Percentiles rank a stretch among this genome's conserved stretches.
Conservation (phyloP, 2,888 invertebrate genomes). For the Ectropis crepuscularia region DNA sequence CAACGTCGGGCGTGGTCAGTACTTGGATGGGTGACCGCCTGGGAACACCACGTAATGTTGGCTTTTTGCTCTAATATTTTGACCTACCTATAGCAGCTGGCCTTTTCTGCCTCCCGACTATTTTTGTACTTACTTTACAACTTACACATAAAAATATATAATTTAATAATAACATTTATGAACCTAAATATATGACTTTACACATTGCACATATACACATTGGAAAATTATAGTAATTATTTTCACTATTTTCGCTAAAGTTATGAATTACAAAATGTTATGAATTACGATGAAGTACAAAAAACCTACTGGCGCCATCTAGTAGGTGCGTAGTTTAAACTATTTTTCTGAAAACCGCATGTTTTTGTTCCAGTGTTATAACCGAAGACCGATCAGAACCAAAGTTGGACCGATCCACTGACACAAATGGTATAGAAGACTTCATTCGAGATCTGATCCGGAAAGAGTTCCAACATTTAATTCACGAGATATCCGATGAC, state of each 20-base stretch:
- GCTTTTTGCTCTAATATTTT: slow-evolving; percentile 51
- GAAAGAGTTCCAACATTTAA: slow-evolving; percentile 69
- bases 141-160: too few species aligned
- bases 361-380: slow-evolving; percentile 44
- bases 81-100: too few species aligned
- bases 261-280: too few species aligned
- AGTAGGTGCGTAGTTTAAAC: slow-evolving; percentile 39
- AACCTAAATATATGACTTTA: too few species aligned
- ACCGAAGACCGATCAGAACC: slow-evolving; percentile 47
- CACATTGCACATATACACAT: too few species aligned
- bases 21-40: slow-evolving; percentile 82
- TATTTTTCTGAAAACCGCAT: slow-evolving; percentile 17
- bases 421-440: slow-evolving; percentile 74
- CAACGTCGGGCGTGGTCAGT: slow-evolving; percentile 81
- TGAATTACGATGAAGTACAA: too few species aligned
- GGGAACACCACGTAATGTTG: slow-evolving; percentile 63
- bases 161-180: too few species aligned
- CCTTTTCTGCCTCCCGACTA: too few species aligned
- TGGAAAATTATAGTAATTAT: too few species aligned
- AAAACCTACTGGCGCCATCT: too few species aligned
- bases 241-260: too few species aligned
- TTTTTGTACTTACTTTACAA: too few species aligned
- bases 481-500: slow-evolving; percentile 67
- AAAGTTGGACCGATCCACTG: slow-evolving; percentile 72
- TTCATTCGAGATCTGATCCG: slow-evolving; percentile 74